Evolutionary conservation across 2,113 vertebrate genomes (phyloP).

Genomic region (Stegostoma tigrinum): DNA sequence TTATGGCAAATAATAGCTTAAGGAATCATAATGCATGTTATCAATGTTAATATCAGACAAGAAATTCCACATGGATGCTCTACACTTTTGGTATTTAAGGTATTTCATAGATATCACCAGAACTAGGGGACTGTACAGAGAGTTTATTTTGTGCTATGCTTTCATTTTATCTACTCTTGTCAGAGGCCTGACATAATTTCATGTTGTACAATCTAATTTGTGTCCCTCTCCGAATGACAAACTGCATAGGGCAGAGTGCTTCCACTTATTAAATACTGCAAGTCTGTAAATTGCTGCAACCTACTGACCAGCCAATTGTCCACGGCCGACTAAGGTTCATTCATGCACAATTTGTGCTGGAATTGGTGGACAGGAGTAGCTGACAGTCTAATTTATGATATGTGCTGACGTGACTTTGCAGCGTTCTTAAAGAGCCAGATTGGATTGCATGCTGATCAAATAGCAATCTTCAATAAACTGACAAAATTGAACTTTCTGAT

Average conservation of each 20-base stretch:
- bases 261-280: constrained; percentile 3
- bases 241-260: neutral
- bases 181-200: constrained; percentile 14
- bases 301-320: neutral
- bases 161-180: constrained; percentile 1
- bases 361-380: neutral
- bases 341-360: constrained; percentile 10
- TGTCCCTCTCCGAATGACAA: neutral
- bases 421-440: neutral
- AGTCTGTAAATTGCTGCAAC: neutral
- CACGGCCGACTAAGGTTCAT: neutral
- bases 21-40: neutral
- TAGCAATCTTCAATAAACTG: neutral
- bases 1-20: neutral
- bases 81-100: neutral
- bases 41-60: neutral
- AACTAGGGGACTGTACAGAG: neutral
- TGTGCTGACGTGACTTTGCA: neutral
- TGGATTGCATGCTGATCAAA: neutral
- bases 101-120: neutral
- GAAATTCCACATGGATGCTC: neutral
- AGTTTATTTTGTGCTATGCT: neutral
- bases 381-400: constrained; percentile 1
- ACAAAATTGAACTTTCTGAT: neutral
- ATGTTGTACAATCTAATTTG: neutral